Conservation (phyloP, 2,888 invertebrate species). For the Conus canariensis region DNA sequence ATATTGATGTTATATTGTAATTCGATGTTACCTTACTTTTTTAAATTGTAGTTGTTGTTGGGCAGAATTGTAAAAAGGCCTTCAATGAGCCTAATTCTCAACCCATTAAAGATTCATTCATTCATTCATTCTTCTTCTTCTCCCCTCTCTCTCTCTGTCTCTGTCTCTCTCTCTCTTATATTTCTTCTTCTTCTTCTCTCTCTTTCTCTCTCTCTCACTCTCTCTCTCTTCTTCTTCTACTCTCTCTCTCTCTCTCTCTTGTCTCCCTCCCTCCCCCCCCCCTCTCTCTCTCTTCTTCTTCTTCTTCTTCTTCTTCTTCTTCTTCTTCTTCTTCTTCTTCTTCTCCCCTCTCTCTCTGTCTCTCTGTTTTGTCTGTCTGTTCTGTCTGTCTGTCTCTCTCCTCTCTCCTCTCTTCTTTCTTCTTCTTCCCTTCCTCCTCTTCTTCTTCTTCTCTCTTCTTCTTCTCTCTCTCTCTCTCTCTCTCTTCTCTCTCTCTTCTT, state of each 20-base stretch:
- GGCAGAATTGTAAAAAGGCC: too few species aligned
- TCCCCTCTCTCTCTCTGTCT: background rate
- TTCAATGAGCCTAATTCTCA: too few species aligned
- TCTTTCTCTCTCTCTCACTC: background rate
- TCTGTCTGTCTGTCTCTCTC: too few species aligned
- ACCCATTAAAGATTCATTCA: too few species aligned
- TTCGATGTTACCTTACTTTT: too few species aligned
- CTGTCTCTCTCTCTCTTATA: slow-evolving; percentile 5
- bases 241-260: background rate
- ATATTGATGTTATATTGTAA: too few species aligned
- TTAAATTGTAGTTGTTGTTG: too few species aligned
- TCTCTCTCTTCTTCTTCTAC: background rate
- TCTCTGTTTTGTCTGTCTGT: too few species aligned
- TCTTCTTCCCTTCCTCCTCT: background rate
- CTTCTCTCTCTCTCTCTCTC: background rate
- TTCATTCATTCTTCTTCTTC: background rate
- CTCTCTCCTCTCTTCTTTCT: too few species aligned
- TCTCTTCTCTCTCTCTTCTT: background rate
- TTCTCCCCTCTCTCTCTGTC: background rate
- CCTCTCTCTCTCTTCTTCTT: background rate
- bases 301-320: background rate
- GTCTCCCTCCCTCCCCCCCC: background rate
- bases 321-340: too few species aligned
- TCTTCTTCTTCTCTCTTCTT: background rate
- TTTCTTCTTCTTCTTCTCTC: background rate